phyloP scores from a whole-genome alignment of 1,140 invertebrate genomes.

The Callitettix versicolor region DNA sequence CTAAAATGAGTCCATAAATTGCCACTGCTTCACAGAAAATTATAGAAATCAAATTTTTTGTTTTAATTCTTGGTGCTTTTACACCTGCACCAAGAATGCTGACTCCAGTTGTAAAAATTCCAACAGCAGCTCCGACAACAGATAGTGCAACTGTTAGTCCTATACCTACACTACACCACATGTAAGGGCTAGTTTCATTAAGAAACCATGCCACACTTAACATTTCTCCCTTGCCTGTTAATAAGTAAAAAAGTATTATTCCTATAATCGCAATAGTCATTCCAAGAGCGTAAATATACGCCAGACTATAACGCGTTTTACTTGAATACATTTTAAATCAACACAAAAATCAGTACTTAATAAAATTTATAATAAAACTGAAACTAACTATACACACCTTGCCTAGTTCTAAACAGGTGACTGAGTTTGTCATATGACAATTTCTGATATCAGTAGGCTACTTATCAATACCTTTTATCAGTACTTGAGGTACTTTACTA shows the following conservation, averaged over 20 bases:
- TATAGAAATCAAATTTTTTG: conserved; percentile 97
- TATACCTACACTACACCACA: conserved; percentile 53
- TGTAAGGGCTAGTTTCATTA: too few species aligned
- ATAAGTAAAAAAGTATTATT: conserved; percentile 55
- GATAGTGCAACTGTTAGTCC: conserved; percentile 86
- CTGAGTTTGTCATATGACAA: too few species aligned
- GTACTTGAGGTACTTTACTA: too few species aligned
- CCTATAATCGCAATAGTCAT: conserved; percentile 43
- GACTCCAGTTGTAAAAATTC: conserved; percentile 90
- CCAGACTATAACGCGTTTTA: conserved; percentile 51
- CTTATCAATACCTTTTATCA: too few species aligned
- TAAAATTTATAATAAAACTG: too few species aligned
- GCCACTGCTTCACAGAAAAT: conserved; percentile 98
- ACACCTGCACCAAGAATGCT: conserved; percentile 96
- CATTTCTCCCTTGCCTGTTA: conserved; percentile 79
- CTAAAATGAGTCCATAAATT: conserved; percentile 94
- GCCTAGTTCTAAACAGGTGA: too few species aligned
- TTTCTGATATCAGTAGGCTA: too few species aligned
- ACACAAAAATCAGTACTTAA: background rate
- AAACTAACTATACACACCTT: too few species aligned
- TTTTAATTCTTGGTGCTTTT: conserved; percentile 95
- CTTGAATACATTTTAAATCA: background rate
- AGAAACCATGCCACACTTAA: conserved; percentile 55
- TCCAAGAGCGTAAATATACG: conserved; percentile 47
- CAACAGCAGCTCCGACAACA: conserved; percentile 92